phyloP scores from a whole-genome alignment of 1,140 invertebrate species.

The Pteromalus puparum region DNA sequence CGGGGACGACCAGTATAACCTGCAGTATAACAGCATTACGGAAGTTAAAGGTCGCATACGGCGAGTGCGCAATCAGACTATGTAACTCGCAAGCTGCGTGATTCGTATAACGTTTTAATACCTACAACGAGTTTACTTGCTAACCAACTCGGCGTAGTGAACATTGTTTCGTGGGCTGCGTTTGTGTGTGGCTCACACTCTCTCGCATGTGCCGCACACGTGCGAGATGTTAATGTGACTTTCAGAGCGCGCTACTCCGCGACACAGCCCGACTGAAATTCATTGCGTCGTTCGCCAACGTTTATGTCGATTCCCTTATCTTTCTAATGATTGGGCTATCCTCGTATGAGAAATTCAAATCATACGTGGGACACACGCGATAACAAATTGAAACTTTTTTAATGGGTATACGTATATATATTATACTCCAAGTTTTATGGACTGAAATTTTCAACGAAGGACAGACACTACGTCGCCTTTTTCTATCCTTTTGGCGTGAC shows the following conservation, averaged over 20 bases:
- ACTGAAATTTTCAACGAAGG: no score
- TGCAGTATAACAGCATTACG: not conserved
- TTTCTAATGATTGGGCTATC: not conserved
- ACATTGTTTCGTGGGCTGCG: not conserved
- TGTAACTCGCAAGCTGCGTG: not conserved
- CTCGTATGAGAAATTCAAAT: not conserved
- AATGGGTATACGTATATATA: no score
- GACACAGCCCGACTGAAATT: not conserved
- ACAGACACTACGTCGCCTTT: no score
- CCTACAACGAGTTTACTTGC: not conserved
- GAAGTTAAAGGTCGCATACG: not conserved
- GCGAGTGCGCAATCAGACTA: not conserved
- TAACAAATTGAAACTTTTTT: not conserved
- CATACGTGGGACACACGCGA: not conserved
- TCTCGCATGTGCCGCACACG: not conserved
- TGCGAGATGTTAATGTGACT: constrained; percentile 1
- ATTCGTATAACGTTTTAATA: constrained; percentile 5
- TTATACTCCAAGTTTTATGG: no score
- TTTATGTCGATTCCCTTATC: not conserved
- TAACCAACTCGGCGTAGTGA: not conserved
- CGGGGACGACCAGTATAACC: not conserved
- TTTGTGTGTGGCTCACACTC: not conserved
- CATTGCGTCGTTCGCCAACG: not conserved
- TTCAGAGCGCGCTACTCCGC: not conserved
- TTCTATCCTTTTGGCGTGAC: no score